Base-by-base conservation (phyloP, 1,140 invertebrate species). In the Psix sp. region DNA sequence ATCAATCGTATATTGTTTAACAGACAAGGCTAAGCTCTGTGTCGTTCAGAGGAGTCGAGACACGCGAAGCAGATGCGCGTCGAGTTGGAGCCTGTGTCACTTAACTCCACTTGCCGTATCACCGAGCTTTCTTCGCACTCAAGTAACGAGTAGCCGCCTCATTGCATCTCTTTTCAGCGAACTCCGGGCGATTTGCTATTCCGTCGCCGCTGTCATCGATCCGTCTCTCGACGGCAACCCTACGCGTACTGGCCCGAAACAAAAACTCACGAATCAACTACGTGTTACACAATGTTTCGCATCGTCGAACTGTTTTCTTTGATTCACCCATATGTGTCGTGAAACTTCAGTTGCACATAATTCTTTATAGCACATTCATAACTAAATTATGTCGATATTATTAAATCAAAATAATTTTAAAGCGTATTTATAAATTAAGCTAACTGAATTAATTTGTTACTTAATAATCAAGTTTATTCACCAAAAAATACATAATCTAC, bases 71-170 rank as follows among this genome's bases (percentile, higher is more conserved):
- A 73, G 60, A 76, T 74, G 63, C 68, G 40, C 75, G 77, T 29
- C 78, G 33, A 6, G 42, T 10, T 31, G 77, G 77, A 80, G 78
- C 77, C 77, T 71, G 57, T 45, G 45, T 78, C 79, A 83, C 80
- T 83, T 83, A 78, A 82, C 80, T 79, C 78, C 79, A 82, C 80
- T 82, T 82, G 77, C 45, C 62, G 56, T 60, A 59, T 48, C 39
- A 36, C 46, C 36, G 62, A 11, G 6, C 24, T 18, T 45, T 11
- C 36, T 3, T 54, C 33, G 16, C 49, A 2, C 48, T 31, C 48
- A n/a, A 17, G 36, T 43, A 16, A 29, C 14, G 20, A 15, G 18
- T 18, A 31, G 35, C 36, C 31, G 9, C 5, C n/a, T 46, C 3
- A 16, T 16, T 11, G 11, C 26, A 11, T 54, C 48, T 45, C 49